Percentiles rank a stretch among this genome's conserved stretches.
These are phyloP conservation scores for Plectus sambesii DNA, from an alignment of 1,140 invertebrate genomes.

Conservation along the genomic window DNA sequence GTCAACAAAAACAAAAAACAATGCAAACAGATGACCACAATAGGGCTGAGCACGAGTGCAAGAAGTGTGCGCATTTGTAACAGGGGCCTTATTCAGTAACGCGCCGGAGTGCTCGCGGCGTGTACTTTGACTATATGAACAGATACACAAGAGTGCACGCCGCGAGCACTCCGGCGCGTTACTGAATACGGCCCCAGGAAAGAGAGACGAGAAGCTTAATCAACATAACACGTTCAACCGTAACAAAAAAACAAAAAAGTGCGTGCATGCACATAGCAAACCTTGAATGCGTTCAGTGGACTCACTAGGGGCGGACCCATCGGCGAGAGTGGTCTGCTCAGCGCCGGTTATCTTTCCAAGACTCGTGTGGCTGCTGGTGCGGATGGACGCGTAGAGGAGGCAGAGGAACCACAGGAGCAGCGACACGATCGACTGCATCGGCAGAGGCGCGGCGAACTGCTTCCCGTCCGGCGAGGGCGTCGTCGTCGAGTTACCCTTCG, in stretches of 20 bases:
- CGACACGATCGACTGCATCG: constrained; percentile 62
- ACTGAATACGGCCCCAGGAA: no score
- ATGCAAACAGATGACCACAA: no score
- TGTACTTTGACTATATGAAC: no score
- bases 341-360: constrained; percentile 50
- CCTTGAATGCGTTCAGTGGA: constrained; percentile 53
- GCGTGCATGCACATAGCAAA: constrained; percentile 50
- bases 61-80: no score
- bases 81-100: no score
- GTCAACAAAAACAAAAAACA: no score
- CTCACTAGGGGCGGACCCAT: constrained; percentile 43
- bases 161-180: no score
- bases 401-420: constrained; percentile 84
- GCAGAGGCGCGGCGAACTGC: constrained; percentile 38
- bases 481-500: constrained; percentile 58
- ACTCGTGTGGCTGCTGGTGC: constrained; percentile 49
- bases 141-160: no score
- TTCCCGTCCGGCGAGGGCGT: constrained; percentile 48
- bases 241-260: constrained; percentile 6
- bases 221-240: no score
- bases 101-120: no score
- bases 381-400: constrained; percentile 64
- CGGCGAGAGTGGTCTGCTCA: constrained; percentile 18
- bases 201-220: no score
- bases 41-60: no score